These are phyloP conservation scores for Leptobrachium ailaonicum DNA, from an alignment of 2,113 vertebrate species.

Conservation along the genomic window DNA sequence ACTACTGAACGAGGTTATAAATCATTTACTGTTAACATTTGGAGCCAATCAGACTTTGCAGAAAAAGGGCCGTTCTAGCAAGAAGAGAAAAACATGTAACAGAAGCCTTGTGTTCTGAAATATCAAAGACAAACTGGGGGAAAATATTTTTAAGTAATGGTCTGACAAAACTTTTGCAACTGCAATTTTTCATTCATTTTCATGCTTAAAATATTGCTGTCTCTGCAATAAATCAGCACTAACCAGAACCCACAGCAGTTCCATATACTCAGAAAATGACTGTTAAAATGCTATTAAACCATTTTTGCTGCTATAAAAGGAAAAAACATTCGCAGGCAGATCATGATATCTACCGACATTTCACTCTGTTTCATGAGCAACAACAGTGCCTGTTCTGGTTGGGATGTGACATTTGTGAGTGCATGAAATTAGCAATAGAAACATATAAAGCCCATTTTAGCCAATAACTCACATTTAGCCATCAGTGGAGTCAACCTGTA, in stretches of 20 bases:
- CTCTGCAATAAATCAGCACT: not conserved
- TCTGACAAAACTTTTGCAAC: constrained; percentile 61
- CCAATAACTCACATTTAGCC: too few relatives aligned
- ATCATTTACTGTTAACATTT: constrained; percentile 1
- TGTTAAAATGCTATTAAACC: not conserved
- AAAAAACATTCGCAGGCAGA: too few relatives aligned
- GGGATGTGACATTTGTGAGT: too few relatives aligned
- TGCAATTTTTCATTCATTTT: constrained; percentile 53
- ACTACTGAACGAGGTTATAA: not conserved
- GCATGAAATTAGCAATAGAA: too few relatives aligned
- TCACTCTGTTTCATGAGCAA: too few relatives aligned
- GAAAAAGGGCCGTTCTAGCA: not conserved
- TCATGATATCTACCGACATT: too few relatives aligned
- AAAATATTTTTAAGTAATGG: constrained; percentile 63
- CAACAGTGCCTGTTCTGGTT: too few relatives aligned
- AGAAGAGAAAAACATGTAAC: not conserved
- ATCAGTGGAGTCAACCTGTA: too few relatives aligned
- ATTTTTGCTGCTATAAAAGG: too few relatives aligned
- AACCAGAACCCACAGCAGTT: not conserved
- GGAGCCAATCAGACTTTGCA: constrained; percentile 2
- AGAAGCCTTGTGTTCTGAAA: constrained; percentile 50
- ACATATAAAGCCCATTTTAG: too few relatives aligned
- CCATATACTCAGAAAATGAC: not conserved
- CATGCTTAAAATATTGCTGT: not conserved
- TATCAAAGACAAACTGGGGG: constrained; percentile 56